These are phyloP conservation scores for Timema cristinae DNA, from an alignment of 2,888 invertebrate species.

Conservation along the genomic window DNA sequence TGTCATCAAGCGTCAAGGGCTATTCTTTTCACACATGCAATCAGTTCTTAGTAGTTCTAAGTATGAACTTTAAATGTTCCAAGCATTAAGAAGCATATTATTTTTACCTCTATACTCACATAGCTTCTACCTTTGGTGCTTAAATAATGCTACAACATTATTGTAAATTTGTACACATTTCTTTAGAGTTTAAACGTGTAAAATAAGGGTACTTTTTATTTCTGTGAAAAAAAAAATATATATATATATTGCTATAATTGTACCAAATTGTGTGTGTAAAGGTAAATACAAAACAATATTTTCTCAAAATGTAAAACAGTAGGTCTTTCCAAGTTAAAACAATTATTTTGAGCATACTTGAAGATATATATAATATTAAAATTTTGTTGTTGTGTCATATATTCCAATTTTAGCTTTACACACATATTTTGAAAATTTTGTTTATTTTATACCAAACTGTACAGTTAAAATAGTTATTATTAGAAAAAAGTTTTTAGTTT, in stretches of 20 bases:
- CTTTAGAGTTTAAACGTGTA: slow-evolving; percentile 15
- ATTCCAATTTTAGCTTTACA: slow-evolving; percentile 2
- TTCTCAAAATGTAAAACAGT: neutral
- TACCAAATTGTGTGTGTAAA: slow-evolving; percentile 11
- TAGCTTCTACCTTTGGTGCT: slow-evolving; percentile 28
- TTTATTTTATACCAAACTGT: slow-evolving; percentile 5
- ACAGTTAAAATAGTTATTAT: slow-evolving; percentile 16
- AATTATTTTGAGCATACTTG: no score
- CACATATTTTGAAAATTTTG: slow-evolving; percentile 13
- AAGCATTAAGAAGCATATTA: slow-evolving; percentile 13
- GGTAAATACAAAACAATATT: slow-evolving; percentile 9
- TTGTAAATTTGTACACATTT: slow-evolving; percentile 16
- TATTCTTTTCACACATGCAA: no score
- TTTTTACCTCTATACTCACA: slow-evolving; percentile 22
- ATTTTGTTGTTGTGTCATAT: neutral
- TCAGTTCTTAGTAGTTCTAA: no score
- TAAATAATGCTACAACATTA: slow-evolving; percentile 22
- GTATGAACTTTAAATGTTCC: no score
- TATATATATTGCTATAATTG: neutral
- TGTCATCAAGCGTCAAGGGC: no score
- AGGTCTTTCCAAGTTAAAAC: no score
- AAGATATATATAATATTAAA: no score
- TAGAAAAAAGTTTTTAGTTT: slow-evolving; percentile 12
- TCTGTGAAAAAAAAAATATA: slow-evolving; percentile 5
- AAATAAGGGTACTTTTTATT: slow-evolving; percentile 14